A percentile compares a stretch with the other conserved stretches of the same genome.
Conservation (phyloP, 2,888 invertebrate genomes). For the Drosophila mimica region DNA sequence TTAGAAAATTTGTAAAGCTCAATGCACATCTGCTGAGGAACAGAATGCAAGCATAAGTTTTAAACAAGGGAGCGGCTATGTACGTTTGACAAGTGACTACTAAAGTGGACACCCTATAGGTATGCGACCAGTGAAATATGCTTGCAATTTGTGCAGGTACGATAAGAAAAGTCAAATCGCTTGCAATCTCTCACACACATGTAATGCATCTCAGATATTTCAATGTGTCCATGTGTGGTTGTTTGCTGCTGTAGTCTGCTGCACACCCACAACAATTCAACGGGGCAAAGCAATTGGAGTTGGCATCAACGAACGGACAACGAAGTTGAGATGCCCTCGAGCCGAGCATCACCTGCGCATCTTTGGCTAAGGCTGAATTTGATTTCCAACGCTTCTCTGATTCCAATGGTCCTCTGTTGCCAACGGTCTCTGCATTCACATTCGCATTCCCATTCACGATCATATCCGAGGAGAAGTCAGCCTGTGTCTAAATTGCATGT, state of each 20-base stretch:
- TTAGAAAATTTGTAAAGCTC: neutral
- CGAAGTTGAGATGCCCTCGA: conserved; percentile 45
- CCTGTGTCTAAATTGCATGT: conserved; percentile 66
- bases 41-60: neutral
- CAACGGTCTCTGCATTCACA: conserved; percentile 26
- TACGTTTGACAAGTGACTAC: conserved; percentile 21
- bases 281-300: conserved; percentile 12
- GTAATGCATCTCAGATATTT: conserved; percentile 15
- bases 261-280: conserved; percentile 60
- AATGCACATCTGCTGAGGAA: conserved; percentile 35
- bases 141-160: conserved; percentile 71
- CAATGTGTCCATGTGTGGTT: conserved; percentile 13
- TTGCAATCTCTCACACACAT: conserved; percentile 15
- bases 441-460: conserved; percentile 46
- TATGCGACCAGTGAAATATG: conserved; percentile 34
- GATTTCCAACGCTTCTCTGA: conserved; percentile 26
- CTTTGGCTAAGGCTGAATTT: conserved; percentile 37
- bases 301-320: conserved; percentile 13
- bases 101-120: conserved; percentile 6
- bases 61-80: neutral
- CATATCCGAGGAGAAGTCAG: conserved; percentile 30
- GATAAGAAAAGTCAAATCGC: conserved; percentile 70
- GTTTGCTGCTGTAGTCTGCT: conserved; percentile 13
- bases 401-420: conserved; percentile 15
- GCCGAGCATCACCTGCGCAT: conserved; percentile 66